Base-by-base conservation (phyloP, 1,140 invertebrate species). In the Drosophila sproati region DNA sequence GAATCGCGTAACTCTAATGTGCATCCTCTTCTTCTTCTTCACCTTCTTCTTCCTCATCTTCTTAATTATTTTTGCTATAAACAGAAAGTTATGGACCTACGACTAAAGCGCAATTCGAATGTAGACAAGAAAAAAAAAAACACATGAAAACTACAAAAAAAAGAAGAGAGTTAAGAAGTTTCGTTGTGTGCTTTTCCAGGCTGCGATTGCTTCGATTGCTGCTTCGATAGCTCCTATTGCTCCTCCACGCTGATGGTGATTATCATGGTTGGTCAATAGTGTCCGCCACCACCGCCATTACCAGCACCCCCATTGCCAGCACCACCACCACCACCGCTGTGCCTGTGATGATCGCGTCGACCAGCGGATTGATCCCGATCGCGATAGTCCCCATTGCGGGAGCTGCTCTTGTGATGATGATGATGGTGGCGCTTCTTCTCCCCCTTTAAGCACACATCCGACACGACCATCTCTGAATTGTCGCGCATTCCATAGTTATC, bases 371-470 rank as follows among this genome's bases (percentile, higher is more conserved):
- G 87, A 63, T 92, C 91, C 31, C 85, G 71, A 50, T 91, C 86
- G 47, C 91, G 87, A 63, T 87, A 92, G 62, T 92, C 92, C 10
- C 91, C 89, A 35, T 91, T 91, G 62, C 92, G 92, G 8, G 85
- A 91, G 77, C 86, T 91, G 74, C 88, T 92, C 72, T 91, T 92
- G 91, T 97, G 96, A 85, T 97, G 96, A 69, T 98, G 97, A 77
- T 97, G 97, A 87, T 97, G 96, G 77, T 96, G 96, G 43, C 95
- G 94, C 55, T 96, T 95, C 92, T 97, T 97, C 92, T 97, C 96
- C 32, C 94, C 92, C 87, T 93, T 93, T 31, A 93, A 60, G 28
- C 92, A 92, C 2, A 95, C 95, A 89, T 97, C 96, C 28, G 95
- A 96, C 3, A 97, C 95, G 6, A 97, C 96, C 80, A 97, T 94